These are phyloP conservation scores for Agriopis aurantiaria DNA, from an alignment of 2,888 invertebrate genomes.

Conservation along the genomic window DNA sequence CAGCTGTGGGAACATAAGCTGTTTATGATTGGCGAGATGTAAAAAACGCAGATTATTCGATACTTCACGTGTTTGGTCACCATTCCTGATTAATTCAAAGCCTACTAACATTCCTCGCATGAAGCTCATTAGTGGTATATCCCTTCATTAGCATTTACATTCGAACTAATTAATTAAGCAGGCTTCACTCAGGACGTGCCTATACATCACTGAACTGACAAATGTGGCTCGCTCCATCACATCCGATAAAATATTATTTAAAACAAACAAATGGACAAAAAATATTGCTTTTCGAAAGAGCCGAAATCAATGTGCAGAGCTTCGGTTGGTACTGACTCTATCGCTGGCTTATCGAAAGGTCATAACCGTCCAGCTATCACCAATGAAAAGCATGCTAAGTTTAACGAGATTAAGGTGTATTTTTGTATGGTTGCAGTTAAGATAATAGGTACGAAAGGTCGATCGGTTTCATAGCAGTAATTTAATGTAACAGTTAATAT, in stretches of 20 bases:
- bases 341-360: constrained; percentile 49
- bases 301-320: constrained; percentile 85
- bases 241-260: constrained; percentile 85
- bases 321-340: constrained; percentile 69
- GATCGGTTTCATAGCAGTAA: constrained; percentile 80
- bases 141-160: constrained; percentile 77
- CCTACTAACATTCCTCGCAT: constrained; percentile 32
- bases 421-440: constrained; percentile 50
- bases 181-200: constrained; percentile 70
- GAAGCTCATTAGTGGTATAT: constrained; percentile 65
- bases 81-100: constrained; percentile 22
- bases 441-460: constrained; percentile 75
- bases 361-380: constrained; percentile 37
- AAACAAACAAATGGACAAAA: constrained; percentile 86
- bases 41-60: too few species aligned
- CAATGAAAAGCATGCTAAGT: constrained; percentile 45
- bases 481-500: constrained; percentile 87
- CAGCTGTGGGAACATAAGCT: too few species aligned
- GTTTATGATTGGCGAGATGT: too few species aligned
- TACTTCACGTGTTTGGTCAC: neutral
- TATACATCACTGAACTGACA: constrained; percentile 83
- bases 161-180: constrained; percentile 80
- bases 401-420: constrained; percentile 33
- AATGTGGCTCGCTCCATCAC: constrained; percentile 85
- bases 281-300: constrained; percentile 82